Conservation (phyloP, 2,113 vertebrate genomes). For the Deroptyus accipitrinus region DNA sequence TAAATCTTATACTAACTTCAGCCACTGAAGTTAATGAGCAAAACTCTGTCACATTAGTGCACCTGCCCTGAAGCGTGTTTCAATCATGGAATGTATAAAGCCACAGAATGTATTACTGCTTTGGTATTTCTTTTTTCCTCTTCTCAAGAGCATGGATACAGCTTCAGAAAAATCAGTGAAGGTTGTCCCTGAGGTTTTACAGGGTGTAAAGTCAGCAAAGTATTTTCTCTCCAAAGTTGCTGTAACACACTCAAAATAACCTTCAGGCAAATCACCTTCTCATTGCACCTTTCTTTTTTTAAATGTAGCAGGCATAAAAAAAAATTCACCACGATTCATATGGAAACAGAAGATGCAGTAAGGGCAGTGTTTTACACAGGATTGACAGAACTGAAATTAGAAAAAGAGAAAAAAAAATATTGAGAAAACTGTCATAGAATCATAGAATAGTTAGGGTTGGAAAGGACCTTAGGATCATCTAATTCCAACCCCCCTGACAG, state of each 20-base stretch:
- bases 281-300: fast-evolving
- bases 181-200: background rate
- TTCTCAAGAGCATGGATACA: background rate
- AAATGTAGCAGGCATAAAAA: background rate
- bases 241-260: background rate
- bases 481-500: too few species aligned
- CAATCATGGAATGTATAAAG: background rate
- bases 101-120: background rate
- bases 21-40: slow-evolving; percentile 10
- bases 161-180: background rate
- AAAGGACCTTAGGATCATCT: too few species aligned
- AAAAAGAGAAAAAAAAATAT: background rate
- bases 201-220: background rate
- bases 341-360: background rate
- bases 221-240: background rate
- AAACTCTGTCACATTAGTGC: background rate
- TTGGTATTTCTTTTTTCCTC: background rate
- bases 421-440: background rate
- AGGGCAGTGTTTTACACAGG: background rate
- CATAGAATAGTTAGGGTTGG: too few species aligned
- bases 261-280: background rate
- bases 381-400: background rate
- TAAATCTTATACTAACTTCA: slow-evolving; percentile 9
- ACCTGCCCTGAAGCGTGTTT: background rate
- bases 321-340: background rate